Evolutionary conservation across 2,797 vertebrate genomes (phyloP).

Genomic region (Eulemur rubriventer): DNA sequence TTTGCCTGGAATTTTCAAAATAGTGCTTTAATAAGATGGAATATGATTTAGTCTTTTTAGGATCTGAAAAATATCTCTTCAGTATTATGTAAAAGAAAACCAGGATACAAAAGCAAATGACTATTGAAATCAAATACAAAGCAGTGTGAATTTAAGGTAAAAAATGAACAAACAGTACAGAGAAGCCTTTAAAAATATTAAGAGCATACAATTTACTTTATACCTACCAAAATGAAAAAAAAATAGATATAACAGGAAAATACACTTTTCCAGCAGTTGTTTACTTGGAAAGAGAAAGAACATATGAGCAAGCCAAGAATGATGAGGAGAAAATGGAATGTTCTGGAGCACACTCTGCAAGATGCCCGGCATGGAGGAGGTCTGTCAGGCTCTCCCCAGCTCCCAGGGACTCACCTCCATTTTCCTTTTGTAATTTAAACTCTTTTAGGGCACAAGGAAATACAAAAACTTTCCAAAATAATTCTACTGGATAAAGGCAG

Average conservation of each 20-base stretch:
- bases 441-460: background rate
- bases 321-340: background rate
- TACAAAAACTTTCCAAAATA: background rate
- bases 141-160: background rate
- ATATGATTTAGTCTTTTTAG: background rate
- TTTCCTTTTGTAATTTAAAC: background rate
- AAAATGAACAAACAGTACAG: background rate
- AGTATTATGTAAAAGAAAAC: background rate
- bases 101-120: background rate
- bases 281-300: background rate
- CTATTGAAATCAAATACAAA: background rate
- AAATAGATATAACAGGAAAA: background rate
- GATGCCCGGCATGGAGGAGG: background rate
- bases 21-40: background rate
- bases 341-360: no score
- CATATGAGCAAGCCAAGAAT: rapidly evolving
- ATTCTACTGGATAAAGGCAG: background rate
- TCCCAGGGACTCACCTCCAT: background rate
- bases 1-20: background rate
- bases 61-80: background rate
- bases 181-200: background rate
- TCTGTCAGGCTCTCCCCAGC: background rate
- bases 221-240: background rate
- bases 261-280: background rate
- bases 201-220: background rate